Evolutionary conservation across 2,113 vertebrate species (phyloP).

Genomic region (Microtus oregoni): DNA sequence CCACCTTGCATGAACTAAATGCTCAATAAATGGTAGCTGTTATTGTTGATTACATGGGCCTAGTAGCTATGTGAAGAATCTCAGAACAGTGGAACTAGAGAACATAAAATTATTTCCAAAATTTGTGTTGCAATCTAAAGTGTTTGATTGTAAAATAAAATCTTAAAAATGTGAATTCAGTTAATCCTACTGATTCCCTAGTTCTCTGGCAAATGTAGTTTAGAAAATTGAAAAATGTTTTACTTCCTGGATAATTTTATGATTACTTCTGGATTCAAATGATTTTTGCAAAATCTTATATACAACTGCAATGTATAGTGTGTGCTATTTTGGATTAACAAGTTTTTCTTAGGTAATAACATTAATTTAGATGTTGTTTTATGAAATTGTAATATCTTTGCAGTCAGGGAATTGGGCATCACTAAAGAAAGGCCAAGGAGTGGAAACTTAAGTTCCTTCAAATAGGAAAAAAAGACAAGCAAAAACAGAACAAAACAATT

Average conservation of each 20-base stretch:
- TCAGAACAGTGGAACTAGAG: conserved; percentile 18
- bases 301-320: conserved; percentile 6
- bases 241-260: neutral
- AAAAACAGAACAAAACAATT: neutral
- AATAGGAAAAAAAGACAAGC: neutral
- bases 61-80: conserved; percentile 11
- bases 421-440: neutral
- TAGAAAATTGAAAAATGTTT: conserved; percentile 41
- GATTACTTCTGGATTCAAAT: conserved; percentile 44
- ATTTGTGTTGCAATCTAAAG: conserved; percentile 9
- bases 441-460: neutral
- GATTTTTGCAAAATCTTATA: neutral
- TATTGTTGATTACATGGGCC: conserved; percentile 19
- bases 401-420: neutral
- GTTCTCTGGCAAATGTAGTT: neutral
- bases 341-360: neutral
- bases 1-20: neutral
- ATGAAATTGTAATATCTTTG: neutral
- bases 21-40: neutral
- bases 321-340: neutral
- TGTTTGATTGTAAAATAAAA: conserved; percentile 47
- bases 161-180: conserved; percentile 52
- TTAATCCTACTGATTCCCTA: conserved; percentile 41
- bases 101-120: conserved; percentile 49
- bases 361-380: neutral